Evolutionary conservation across 2,797 vertebrate genomes (phyloP), one percentile per base, ranked within the genome.

Genomic region (Poecilia wingei): DNA sequence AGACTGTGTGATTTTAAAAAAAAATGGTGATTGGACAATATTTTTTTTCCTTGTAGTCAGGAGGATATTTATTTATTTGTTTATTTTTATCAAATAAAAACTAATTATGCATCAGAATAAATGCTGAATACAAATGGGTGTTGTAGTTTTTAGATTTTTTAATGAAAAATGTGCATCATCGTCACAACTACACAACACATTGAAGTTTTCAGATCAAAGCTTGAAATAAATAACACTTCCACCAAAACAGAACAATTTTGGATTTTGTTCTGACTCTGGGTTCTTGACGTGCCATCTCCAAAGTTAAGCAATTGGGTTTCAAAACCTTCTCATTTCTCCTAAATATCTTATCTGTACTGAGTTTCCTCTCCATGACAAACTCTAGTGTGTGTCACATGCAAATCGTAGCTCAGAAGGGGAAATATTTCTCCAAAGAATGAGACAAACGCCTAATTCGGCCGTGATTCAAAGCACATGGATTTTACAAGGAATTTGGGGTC

Each of bases 381-480:
- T 59, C 5, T 71, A 76, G 45, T 16, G 22, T 83, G 28, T 14
- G 61, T 75, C 49, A 75, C 51, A 41, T 59, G n/a, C 36, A 64
- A 18, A 36, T 5, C 31, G 41, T 13, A 31, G 39, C 36, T 83
- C 20, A 70, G n/a, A 41, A 39, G 55, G 41, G 39, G 12, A 53
- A 53, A 61, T 6, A 41, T 59, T 76, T 18, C 7, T 76, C 49
- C 47, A 41, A 70, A 64, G 12, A 33, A 25, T 8, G 22, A 57
- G 53, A 69, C 22, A 4, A 41, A 51, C 79, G 45, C 14, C 5
- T 73, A 71, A 47, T 69, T 79, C 36, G 9, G 20, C 8, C 41
- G 61, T 68, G 12, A 84, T 68, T 74, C 73, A 64, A 72, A 74
- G 66, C 71, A 79, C 76, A 79, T 76, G 6, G 69, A 39, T 13